Percentiles rank a stretch among this genome's conserved stretches.
These are phyloP conservation scores for Actenoides hombroni DNA, from an alignment of 2,113 vertebrate species.

Conservation along the genomic window DNA sequence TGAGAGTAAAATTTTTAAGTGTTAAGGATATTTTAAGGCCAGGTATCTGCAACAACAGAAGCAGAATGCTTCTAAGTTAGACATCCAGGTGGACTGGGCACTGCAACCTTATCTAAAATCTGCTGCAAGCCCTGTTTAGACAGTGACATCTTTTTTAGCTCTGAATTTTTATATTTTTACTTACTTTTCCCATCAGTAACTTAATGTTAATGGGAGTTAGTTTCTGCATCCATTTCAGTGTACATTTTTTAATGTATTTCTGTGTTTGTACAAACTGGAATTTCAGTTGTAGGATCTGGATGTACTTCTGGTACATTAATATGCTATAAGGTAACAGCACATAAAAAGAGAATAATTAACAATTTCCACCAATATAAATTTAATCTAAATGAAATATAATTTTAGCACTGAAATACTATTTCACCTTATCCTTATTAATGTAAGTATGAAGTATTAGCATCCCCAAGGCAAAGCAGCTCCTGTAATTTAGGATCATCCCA, in stretches of 20 bases:
- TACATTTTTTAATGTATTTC: not conserved
- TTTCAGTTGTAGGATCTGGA: not conserved
- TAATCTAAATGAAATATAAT: not conserved
- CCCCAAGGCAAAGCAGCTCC: not conserved
- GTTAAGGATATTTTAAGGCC: not conserved
- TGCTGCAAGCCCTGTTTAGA: not conserved
- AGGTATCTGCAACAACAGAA: not conserved
- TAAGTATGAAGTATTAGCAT: not conserved
- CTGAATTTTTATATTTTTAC: not conserved
- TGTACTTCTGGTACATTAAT: not conserved
- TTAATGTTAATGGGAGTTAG: not conserved
- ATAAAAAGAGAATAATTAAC: slow-evolving; percentile 18
- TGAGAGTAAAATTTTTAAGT: not conserved
- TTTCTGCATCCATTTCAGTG: not conserved
- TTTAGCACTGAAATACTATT: not conserved
- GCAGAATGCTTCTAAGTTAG: not conserved
- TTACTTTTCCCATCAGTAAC: not conserved
- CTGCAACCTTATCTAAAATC: not conserved
- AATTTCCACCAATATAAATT: not conserved
- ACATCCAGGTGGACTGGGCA: not conserved
- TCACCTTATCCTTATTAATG: not conserved
- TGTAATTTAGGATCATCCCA: not conserved
- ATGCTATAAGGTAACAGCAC: not conserved
- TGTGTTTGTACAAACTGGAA: not conserved
- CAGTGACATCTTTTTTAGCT: not conserved